Base-by-base conservation (phyloP, 2,888 invertebrate species). In the Ochropacha duplaris region DNA sequence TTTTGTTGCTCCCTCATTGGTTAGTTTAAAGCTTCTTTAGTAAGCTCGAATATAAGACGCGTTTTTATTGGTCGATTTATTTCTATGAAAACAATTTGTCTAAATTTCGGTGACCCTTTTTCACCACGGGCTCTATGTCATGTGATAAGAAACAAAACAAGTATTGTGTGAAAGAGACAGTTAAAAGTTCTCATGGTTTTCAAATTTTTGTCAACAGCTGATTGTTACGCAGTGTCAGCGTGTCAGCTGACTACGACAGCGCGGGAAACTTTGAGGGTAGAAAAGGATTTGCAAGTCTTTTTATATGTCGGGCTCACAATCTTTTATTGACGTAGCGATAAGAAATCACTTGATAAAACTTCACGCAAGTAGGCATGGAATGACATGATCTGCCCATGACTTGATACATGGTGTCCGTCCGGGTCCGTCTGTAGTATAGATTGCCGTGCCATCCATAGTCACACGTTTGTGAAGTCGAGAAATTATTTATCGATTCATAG, bases 71-170 rank as follows among this genome's bases (percentile, higher is more conserved):
- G 85, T 56, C 51, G 44, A 26, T 11, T 8, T 19, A 57, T 56
- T 58, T 57, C 8, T 59, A 59, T 57, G 28, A 26, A 54, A 50
- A 16, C 52, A 26, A 31, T 26, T n/a, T 26, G 44, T 19, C 44
- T 59, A 61, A 65, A 56, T 54, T 59, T 56, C 65, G 31, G 51
- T 56, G 55, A 58, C 63, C 64, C 63, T 68, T 68, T 65, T 74
- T 64, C 64, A 54, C 49, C 74, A 61, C 51, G 28, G 28, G 50
- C 49, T 28, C 50, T 44, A 56, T 62, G 72, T 78, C 77, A 77
- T 72, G 69, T 78, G 72, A 74, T 76, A 69, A 74, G 66, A 61
- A 74, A 64, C 66, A 76, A 77, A 77, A 78, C 69, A 71, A 67
- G 60, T 39, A 50, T 61, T 57, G 74, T 59, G 61, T 49, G 74